phyloP scores from a whole-genome alignment of 2,797 vertebrate species.

The Sciurus vulgaris region DNA sequence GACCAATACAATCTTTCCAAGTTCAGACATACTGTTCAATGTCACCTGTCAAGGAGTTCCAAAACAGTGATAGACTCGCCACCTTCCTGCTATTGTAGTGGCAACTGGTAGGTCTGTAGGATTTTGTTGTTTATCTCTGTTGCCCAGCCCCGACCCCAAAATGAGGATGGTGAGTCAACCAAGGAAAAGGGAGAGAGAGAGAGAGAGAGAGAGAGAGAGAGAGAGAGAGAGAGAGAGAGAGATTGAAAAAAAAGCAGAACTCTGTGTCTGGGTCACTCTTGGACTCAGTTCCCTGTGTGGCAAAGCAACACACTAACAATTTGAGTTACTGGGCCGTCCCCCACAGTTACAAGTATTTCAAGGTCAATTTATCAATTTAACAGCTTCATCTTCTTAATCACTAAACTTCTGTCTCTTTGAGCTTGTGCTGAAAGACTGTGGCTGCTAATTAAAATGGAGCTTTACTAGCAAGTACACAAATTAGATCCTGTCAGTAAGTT shows the following conservation, averaged over 20 bases:
- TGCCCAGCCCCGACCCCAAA: not conserved
- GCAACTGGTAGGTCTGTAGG: not conserved
- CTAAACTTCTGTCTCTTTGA: conserved; percentile 97
- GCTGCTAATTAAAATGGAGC: conserved; percentile 95
- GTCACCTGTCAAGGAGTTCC: conserved; percentile 46
- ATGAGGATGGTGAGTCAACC: not conserved
- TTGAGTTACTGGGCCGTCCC: conserved; percentile 88
- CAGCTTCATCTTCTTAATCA: conserved; percentile 97
- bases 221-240: not conserved
- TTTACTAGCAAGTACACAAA: conserved; percentile 98
- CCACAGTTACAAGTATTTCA: conserved; percentile 92
- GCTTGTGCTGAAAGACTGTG: conserved; percentile 95
- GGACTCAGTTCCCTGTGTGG: conserved; percentile 77
- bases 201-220: conserved; percentile 40
- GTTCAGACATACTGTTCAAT: conserved; percentile 49
- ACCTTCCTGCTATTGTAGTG: not conserved
- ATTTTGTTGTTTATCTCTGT: conserved; percentile 48
- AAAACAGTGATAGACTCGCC: conserved; percentile 14
- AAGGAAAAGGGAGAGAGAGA: not conserved
- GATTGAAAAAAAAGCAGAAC: conserved; percentile 67
- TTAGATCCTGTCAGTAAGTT: conserved; percentile 97
- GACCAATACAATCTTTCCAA: conserved; percentile 17
- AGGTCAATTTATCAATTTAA: conserved; percentile 96
- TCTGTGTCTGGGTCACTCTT: conserved; percentile 75
- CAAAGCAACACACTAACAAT: conserved; percentile 85